Conservation (phyloP, 2,113 vertebrate genomes). For the Eolophus roseicapilla region DNA sequence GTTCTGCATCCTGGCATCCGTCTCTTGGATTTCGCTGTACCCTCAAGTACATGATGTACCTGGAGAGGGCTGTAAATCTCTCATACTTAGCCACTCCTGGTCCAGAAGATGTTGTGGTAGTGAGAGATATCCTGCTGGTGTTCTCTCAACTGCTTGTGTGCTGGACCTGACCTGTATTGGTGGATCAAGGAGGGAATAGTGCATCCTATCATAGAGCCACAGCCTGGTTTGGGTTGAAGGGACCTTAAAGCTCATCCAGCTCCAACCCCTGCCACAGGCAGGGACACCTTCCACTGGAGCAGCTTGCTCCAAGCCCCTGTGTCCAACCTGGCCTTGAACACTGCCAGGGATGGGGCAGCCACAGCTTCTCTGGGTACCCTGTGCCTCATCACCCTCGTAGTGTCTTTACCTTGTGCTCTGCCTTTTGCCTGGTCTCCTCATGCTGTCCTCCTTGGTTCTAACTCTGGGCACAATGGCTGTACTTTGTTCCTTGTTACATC, state of each 20-base stretch:
- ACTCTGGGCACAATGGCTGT: accelerated
- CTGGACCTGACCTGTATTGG: neutral
- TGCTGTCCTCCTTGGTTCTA: neutral
- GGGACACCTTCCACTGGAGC: neutral
- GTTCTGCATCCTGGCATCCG: neutral
- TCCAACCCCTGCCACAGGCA: neutral
- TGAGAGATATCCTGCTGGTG: neutral
- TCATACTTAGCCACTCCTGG: neutral
- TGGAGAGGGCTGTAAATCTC: neutral
- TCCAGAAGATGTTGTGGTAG: neutral
- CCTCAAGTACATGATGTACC: neutral
- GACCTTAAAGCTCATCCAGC: neutral
- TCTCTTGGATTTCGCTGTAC: neutral
- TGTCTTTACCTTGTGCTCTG: neutral
- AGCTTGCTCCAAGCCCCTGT: neutral
- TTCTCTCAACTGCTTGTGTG: neutral
- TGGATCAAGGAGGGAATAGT: neutral
- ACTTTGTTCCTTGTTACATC: neutral
- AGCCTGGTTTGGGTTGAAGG: neutral
- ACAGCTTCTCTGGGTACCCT: neutral
- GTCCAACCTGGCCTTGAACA: neutral
- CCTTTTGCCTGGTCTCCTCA: neutral
- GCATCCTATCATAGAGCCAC: neutral
- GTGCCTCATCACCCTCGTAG: neutral
- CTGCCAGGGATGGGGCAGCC: neutral